A percentile compares a stretch with the other conserved stretches of the same genome.
phyloP scores from a whole-genome alignment of 2,113 vertebrate species.

The Microcebus lehilahytsara region DNA sequence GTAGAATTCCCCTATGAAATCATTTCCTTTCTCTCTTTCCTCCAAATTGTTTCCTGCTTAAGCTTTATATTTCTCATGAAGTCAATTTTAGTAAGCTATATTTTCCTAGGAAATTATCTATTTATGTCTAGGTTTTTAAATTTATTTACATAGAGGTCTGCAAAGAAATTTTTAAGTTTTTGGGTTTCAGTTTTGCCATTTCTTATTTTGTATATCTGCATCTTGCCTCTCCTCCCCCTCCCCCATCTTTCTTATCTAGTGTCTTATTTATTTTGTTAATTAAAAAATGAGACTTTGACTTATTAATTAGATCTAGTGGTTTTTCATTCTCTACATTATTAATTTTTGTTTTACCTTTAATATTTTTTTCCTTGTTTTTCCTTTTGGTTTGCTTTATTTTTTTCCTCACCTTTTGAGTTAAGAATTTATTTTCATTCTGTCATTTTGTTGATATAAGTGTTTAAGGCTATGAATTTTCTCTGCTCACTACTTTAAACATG shows the following conservation, averaged over 20 bases:
- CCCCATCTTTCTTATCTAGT: background rate
- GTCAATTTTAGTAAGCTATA: background rate
- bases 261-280: slow-evolving; percentile 21
- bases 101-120: background rate
- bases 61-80: background rate
- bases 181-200: background rate
- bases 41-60: background rate
- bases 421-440: background rate
- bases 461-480: background rate
- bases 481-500: background rate
- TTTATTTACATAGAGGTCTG: slow-evolving; percentile 4
- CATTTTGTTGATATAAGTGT: background rate
- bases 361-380: background rate
- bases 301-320: background rate
- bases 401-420: background rate
- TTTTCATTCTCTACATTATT: background rate
- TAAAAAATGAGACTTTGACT: background rate
- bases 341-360: background rate
- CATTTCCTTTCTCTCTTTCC: background rate
- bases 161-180: background rate
- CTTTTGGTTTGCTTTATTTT: background rate
- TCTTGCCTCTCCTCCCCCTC: accelerated
- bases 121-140: background rate
- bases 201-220: background rate
- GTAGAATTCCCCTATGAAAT: slow-evolving; percentile 5